These are phyloP conservation scores for Sabatieria punctata DNA, from an alignment of 2,888 invertebrate genomes.

Conservation along the genomic window DNA sequence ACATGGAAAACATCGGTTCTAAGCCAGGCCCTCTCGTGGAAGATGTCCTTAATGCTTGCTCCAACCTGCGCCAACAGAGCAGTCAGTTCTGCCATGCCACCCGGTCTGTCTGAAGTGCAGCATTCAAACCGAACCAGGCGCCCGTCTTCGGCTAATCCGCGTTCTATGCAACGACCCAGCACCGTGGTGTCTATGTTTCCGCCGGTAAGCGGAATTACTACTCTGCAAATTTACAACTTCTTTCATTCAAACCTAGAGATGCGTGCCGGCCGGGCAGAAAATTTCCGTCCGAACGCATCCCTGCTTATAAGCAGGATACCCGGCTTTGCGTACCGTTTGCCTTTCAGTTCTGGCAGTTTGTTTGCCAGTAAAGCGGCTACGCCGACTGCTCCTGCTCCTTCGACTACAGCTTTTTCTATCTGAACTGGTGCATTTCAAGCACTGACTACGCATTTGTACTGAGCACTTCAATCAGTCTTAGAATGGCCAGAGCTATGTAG, in stretches of 20 bases:
- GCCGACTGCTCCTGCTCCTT: slow-evolving; percentile 71
- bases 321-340: slow-evolving; percentile 48
- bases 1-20: slow-evolving; percentile 63
- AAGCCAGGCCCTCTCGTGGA: slow-evolving; percentile 88
- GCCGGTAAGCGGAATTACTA: slow-evolving; percentile 38
- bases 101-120: slow-evolving; percentile 39
- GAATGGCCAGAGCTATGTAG: slow-evolving; percentile 38
- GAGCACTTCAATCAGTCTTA: slow-evolving; percentile 34
- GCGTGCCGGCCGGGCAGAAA: no score
- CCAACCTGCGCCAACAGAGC: slow-evolving; percentile 35
- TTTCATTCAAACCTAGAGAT: background rate
- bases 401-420: slow-evolving; percentile 70
- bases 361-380: slow-evolving; percentile 68
- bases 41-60: slow-evolving; percentile 66
- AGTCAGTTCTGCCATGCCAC: slow-evolving; percentile 38
- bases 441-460: background rate
- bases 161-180: slow-evolving; percentile 36
- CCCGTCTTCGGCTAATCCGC: slow-evolving; percentile 37
- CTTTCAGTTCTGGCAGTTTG: slow-evolving; percentile 56
- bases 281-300: background rate
- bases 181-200: slow-evolving; percentile 42
- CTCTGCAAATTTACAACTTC: slow-evolving; percentile 23
- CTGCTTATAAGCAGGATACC: slow-evolving; percentile 6
- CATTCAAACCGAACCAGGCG: slow-evolving; percentile 36
- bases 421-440: slow-evolving; percentile 34